Evolutionary conservation across 2,797 vertebrate genomes (phyloP).

Genomic region (Sebastes glaucus): DNA sequence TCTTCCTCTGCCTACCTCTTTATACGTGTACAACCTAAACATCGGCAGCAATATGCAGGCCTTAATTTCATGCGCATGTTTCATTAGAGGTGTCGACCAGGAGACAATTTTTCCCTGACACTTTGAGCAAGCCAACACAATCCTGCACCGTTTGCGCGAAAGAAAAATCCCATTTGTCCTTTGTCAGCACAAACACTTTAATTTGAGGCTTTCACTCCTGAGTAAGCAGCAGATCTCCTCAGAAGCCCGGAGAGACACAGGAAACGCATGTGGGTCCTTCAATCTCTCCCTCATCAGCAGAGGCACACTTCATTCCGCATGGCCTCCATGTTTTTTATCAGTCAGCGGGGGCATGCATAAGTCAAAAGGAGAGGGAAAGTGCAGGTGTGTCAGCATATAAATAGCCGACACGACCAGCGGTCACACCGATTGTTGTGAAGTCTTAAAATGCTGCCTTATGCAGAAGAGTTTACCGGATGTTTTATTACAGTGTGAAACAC

Average conservation of each 20-base stretch:
- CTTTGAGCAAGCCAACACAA: conserved; percentile 90
- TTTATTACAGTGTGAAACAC: background rate
- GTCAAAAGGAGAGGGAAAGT: conserved; percentile 66
- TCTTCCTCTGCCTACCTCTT: conserved; percentile 31
- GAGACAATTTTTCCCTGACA: conserved; percentile 83
- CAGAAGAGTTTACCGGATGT: conserved; percentile 5
- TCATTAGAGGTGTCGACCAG: conserved; percentile 89
- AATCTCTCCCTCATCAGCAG: conserved; percentile 80
- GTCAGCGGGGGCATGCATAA: conserved; percentile 72
- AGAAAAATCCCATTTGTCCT: conserved; percentile 91
- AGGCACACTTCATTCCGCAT: conserved; percentile 72
- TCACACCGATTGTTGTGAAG: conserved; percentile 19
- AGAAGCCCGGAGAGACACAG: conserved; percentile 81
- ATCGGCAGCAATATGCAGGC: conserved; percentile 64
- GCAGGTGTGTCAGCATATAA: conserved; percentile 62
- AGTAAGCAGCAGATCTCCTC: conserved; percentile 92
- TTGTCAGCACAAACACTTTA: conserved; percentile 99
- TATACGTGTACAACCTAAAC: conserved; percentile 63
- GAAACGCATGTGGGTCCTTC: conserved; percentile 82
- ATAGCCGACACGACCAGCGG: conserved; percentile 33
- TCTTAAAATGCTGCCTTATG: conserved; percentile 27
- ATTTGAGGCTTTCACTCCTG: conserved; percentile 96
- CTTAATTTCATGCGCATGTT: conserved; percentile 92
- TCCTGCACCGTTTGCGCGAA: conserved; percentile 93
- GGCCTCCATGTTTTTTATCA: conserved; percentile 76